phyloP scores from a whole-genome alignment of 2,113 vertebrate species.

The Serinus canaria region DNA sequence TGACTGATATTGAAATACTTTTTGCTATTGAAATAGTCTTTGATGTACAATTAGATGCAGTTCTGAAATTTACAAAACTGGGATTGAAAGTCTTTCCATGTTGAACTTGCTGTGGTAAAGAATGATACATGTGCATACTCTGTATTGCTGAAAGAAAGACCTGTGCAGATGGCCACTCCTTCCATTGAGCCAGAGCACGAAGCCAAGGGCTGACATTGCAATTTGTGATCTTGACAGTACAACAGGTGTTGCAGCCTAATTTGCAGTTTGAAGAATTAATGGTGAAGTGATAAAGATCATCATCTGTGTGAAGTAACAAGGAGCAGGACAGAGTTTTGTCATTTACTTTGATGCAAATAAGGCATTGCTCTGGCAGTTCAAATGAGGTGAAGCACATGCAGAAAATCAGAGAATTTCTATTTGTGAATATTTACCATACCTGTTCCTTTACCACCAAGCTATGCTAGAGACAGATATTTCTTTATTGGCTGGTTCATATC shows the following conservation, averaged over 20 bases:
- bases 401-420: neutral
- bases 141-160: neutral
- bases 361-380: neutral
- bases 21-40: neutral
- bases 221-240: neutral
- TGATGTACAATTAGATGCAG: neutral
- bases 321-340: neutral
- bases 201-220: neutral
- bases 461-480: neutral
- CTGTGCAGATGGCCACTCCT: neutral
- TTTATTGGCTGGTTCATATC: neutral
- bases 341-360: neutral
- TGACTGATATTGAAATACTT: neutral
- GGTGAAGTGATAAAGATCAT: neutral
- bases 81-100: neutral
- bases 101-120: neutral
- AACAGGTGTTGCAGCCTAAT: neutral
- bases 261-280: neutral
- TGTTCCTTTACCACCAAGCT: neutral
- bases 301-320: neutral
- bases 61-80: neutral
- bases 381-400: neutral
- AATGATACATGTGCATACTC: neutral
- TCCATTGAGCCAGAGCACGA: neutral
- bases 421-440: neutral